These are phyloP conservation scores for Chloropsis hardwickii DNA, from an alignment of 2,113 vertebrate genomes.

Conservation along the genomic window DNA sequence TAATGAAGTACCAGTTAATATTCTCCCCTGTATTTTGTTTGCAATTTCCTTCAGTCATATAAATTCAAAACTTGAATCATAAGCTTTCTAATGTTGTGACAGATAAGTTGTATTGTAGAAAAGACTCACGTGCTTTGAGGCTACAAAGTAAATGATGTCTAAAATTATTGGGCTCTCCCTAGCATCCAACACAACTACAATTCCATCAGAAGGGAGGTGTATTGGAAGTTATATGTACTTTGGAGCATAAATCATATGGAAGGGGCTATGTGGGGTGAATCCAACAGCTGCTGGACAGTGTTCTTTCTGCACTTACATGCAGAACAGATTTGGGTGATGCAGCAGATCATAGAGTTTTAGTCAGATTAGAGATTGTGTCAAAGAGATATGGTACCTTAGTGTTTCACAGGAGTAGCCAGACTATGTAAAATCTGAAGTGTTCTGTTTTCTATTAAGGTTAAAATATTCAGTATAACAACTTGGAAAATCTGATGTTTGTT, in stretches of 20 bases:
- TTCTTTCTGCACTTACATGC: neutral
- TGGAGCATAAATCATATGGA: neutral
- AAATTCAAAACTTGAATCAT: neutral
- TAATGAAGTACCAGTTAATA: neutral
- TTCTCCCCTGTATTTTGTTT: neutral
- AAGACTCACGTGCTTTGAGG: neutral
- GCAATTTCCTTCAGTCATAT: neutral
- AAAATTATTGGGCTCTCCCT: neutral
- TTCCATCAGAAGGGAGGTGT: neutral
- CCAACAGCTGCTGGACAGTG: neutral
- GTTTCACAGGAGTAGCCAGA: neutral
- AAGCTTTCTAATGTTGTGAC: neutral
- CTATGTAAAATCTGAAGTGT: neutral
- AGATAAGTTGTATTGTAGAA: fast-evolving
- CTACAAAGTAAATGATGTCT: neutral
- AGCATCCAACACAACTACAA: neutral
- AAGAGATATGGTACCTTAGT: neutral
- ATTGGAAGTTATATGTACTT: neutral
- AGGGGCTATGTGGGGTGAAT: neutral
- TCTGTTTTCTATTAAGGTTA: neutral
- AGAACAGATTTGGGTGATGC: neutral
- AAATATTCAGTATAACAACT: neutral
- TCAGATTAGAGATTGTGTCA: neutral
- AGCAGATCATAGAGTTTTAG: neutral
- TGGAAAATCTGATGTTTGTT: neutral